phyloP scores from a whole-genome alignment of 2,797 vertebrate genomes.

The Anguilla anguilla region DNA sequence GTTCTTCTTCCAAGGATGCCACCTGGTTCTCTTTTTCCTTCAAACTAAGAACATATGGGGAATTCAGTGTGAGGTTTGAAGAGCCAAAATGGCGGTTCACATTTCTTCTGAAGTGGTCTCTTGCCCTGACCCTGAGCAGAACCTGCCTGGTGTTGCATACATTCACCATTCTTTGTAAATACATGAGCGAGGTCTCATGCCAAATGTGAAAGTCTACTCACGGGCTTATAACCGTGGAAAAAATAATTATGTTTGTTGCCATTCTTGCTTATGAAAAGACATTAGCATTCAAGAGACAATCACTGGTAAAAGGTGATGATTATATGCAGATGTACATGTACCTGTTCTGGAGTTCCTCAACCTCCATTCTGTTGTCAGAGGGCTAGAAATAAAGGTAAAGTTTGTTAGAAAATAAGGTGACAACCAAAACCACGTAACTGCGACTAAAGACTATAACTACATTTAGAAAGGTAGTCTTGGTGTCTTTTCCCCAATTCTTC shows the following conservation, averaged over 20 bases:
- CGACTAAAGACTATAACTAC: background rate
- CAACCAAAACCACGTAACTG: background rate
- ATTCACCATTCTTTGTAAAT: no score
- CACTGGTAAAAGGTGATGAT: background rate
- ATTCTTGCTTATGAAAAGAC: background rate
- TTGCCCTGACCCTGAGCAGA: background rate
- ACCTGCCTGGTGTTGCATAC: no score
- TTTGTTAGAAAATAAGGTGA: slow-evolving; percentile 11
- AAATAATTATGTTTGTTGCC: background rate
- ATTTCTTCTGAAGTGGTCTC: background rate
- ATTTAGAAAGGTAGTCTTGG: background rate
- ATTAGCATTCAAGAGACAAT: no score
- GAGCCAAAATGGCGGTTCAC: background rate
- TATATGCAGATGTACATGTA: slow-evolving; percentile 55
- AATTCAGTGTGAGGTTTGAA: background rate
- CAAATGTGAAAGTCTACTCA: no score
- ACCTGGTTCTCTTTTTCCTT: slow-evolving; percentile 71
- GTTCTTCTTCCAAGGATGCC: slow-evolving; percentile 64
- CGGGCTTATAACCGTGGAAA: background rate
- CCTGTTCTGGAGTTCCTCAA: slow-evolving; percentile 76
- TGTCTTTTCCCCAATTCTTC: background rate
- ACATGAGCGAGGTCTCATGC: no score
- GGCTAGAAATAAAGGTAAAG: slow-evolving; percentile 65
- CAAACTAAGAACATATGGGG: slow-evolving; percentile 68
- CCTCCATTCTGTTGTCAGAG: slow-evolving; percentile 66